Base-by-base conservation (phyloP, 2,888 invertebrate genomes). In the Epistrophella euchroma region DNA sequence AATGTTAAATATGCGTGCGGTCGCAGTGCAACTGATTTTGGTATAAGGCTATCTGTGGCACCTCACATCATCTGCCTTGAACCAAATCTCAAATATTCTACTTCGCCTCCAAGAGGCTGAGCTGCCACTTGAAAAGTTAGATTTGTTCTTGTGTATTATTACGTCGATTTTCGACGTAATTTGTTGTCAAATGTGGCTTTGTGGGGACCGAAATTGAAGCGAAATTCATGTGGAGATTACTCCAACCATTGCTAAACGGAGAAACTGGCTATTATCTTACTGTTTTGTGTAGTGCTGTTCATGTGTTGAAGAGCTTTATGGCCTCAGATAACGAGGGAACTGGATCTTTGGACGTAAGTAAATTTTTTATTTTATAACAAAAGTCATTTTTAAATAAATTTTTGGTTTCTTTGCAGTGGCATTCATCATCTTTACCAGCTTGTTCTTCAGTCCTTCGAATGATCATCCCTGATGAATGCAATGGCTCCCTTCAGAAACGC, bases 201-300 rank as follows among this genome's bases (percentile, higher is more conserved):
- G 96, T 98, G 9, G 96, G 97, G 37, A 98, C 98, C 0, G 98
- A 99, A 93, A 95, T 98, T 77, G 98, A 99, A 91, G 98, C 98
- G 0, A 98, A 98, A 91, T 97, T 98, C 91, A 99, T 99, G 98
- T 98, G 98, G 94, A 98, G 96, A 3, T 93, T 99, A 47, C 93
- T 99, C 43, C 98, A 98, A 80, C 97, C 97, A 1, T 93, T 98
- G 70, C 93, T 98, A 64, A 97, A 97, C 0, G 98, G 98, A 4
- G 98, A 98, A 91, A 98, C 98, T 0, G 98, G 98, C 5, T 99
- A 98, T 93, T 98, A 98, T 91, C 94, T 99, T 80, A 98, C 98
- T 0, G 97, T 98, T 0, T 94, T 99, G 71, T 98, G 98, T 91
- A 97, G 98, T 73, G 98, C 98, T 22, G 97, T 98, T 0, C 92